Evolutionary conservation across 1,140 invertebrate genomes (phyloP), one percentile per base, ranked within the genome.

Genomic region (Caenorhabditis remanei): DNA sequence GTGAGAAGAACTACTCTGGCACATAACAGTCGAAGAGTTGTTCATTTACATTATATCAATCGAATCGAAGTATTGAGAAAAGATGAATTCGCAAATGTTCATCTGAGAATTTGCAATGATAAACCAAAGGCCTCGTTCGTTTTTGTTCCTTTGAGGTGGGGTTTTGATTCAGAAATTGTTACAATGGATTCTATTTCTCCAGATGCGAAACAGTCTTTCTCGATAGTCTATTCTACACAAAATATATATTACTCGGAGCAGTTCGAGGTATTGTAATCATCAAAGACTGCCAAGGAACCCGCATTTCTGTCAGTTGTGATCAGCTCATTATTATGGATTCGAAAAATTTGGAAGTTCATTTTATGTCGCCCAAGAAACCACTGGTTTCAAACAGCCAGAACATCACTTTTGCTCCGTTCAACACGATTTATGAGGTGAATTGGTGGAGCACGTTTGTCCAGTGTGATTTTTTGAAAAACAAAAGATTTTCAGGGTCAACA

Each of bases 31-130:
- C 43, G 71, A 53, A n/a, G 71, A 24, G 71, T 79, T 8, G 71
- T 79, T 14, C 71, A 79, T 19, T 24, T 79, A 11, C 71, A 79
- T 79, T 79, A 46, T 79, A 79, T 79, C 40, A 79, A 79, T 50
- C 19, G 21, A 5, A 79, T 79, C 13, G 71, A 79, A 24, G 71
- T 79, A 2, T 19, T 79, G 46, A 48, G 71, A 11, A 79, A 79
- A 24, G 71, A 79, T 50, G 71, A 79, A 79, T 79, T 79, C 24
- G 71, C 71, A 14, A 79, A 79, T 79, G 21, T 79, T 79, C 71
- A 79, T 50, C 24, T 79, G 46, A 79, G 71, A 79, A 79, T 79
- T 50, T 79, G 71, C 13, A 48, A 79, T 79, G 71, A 79, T 79
- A 79, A 79, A 53, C 43, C 46, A 3, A 79, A 79, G 21, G 71